Base-by-base conservation (phyloP, 2,797 vertebrate genomes). In the Pteronotus mesoamericanus region DNA sequence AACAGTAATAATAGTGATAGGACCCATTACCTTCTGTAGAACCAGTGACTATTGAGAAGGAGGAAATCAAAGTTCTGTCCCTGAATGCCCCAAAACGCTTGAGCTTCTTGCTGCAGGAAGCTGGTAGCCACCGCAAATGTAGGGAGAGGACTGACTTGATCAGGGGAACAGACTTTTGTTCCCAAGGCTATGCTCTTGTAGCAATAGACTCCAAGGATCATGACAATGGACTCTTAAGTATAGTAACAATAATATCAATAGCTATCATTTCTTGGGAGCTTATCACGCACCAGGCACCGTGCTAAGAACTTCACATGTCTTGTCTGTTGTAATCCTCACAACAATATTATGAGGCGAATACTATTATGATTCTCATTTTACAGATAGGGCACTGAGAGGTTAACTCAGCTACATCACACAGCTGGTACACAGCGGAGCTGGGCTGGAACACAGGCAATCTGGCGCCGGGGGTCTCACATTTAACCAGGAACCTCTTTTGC, bases 141-240 rank as follows among this genome's bases (percentile, higher is more conserved):
- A 26, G 5, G 77, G 80, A 80, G 18, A 71, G 48, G 64, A 86
- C 87, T 51, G 59, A 69, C 57, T 83, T 53, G 51, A 95, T 61
- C 19, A 11, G 29, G 48, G 26, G 26, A 61, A 44, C 12, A 85
- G 86, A n/a, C 78, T 53, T 95, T 95, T 32, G 34, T 96, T 48
- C 39, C 64, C n/a, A 39, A 93, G 83, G 89, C 94, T 57, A 29
- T 24, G 19, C n/a, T 64, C 61, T 89, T 85, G n/a, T 55, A 85
- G 74, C 68, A 75, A 68, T 66, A 69, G 61, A 93, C 59, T 92
- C 88, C n/a, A 57, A 69, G 64, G 55, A 34, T 74, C 84, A 78
- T 64, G 61, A 89, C 87, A 92, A 74, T 53, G 66, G 64, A 69
- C 64, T 69, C 72, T 59, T 59, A 96, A 97, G 64, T 69, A 59